phyloP scores from a whole-genome alignment of 2,113 vertebrate species.

The Rhegmatorhina hoffmannsi region DNA sequence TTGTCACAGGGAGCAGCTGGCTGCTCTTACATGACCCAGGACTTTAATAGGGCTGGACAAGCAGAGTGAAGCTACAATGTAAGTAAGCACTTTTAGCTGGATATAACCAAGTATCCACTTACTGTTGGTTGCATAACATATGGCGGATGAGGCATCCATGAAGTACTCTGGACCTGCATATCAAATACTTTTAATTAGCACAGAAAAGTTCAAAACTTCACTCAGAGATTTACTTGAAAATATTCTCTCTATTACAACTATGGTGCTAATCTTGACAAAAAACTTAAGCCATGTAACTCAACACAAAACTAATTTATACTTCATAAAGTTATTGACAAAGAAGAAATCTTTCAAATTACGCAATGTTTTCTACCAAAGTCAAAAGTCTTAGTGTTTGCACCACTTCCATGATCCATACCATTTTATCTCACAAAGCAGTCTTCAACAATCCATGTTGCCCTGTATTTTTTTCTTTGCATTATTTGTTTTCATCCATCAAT shows the following conservation, averaged over 20 bases:
- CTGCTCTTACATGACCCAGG: not conserved
- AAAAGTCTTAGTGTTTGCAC: not conserved
- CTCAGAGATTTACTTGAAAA: not conserved
- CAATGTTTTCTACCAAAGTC: not conserved
- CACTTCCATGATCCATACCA: not conserved
- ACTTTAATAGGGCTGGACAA: not conserved
- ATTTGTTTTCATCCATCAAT: conserved; percentile 12
- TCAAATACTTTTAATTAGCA: conserved; percentile 78
- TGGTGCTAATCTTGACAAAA: not conserved
- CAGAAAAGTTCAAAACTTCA: conserved; percentile 50
- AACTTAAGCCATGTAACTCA: not conserved
- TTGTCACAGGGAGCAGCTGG: not conserved
- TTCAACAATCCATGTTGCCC: not conserved
- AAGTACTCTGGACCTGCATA: conserved; percentile 98
- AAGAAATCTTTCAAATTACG: not conserved
- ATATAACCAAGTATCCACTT: conserved; percentile 80
- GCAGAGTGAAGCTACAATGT: not conserved
- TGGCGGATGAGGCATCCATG: conserved; percentile 99
- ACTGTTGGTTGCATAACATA: conserved; percentile 99
- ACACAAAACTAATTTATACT: not conserved
- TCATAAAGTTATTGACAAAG: not conserved
- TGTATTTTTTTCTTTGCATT: not conserved
- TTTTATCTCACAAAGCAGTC: not conserved
- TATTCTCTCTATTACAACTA: not conserved
- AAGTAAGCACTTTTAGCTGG: conserved; percentile 38